These are phyloP conservation scores for Diaprepes abbreviatus DNA, from an alignment of 2,888 invertebrate genomes.

Conservation along the genomic window DNA sequence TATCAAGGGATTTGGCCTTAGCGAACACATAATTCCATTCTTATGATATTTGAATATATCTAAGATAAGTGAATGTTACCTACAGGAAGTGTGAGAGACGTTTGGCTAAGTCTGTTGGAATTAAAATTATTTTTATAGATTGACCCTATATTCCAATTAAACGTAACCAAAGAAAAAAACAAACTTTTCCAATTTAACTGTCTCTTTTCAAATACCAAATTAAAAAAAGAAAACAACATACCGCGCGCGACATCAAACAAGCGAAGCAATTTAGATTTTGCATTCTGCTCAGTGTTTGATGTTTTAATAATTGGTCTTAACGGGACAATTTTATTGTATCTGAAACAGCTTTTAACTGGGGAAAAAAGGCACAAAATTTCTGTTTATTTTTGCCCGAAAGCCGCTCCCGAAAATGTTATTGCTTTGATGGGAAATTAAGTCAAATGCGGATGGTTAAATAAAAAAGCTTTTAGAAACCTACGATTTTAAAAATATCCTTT, in stretches of 20 bases:
- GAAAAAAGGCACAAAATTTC: constrained; percentile 31
- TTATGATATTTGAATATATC: no score
- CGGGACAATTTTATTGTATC: constrained; percentile 41
- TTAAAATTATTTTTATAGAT: no score
- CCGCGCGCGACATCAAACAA: constrained; percentile 7
- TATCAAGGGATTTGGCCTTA: no score
- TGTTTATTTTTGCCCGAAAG: constrained; percentile 33
- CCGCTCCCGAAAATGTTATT: constrained; percentile 32
- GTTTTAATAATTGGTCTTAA: constrained; percentile 43
- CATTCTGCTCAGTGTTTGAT: constrained; percentile 45
- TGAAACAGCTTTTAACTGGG: constrained; percentile 33
- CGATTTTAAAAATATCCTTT: constrained; percentile 16
- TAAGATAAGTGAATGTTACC: no score
- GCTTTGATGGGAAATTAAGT: constrained; percentile 36
- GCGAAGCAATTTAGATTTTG: constrained; percentile 43
- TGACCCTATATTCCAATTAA: no score
- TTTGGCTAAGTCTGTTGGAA: no score
- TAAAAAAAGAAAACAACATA: constrained; percentile 30
- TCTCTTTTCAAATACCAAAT: constrained; percentile 28
- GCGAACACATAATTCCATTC: no score
- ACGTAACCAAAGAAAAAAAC: no score
- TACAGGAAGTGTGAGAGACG: no score
- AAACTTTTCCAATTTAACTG: no score
- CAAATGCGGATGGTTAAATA: constrained; percentile 28
- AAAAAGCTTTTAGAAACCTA: constrained; percentile 22